These are phyloP conservation scores for Pelobates fuscus DNA, from an alignment of 2,113 vertebrate species.

Conservation along the genomic window DNA sequence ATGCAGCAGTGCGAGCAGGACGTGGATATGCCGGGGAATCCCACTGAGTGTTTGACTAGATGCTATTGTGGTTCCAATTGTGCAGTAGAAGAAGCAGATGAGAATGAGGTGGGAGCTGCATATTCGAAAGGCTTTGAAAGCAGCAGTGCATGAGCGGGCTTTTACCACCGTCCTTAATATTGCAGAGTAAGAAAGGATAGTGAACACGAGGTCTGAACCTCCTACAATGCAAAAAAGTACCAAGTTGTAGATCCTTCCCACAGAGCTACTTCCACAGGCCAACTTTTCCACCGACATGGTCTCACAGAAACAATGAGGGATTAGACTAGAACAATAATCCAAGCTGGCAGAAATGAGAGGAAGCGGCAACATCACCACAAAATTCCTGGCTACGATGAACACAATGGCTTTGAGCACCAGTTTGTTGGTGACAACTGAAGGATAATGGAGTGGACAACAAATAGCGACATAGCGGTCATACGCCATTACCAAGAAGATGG, in stretches of 20 bases:
- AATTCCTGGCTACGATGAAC: slow-evolving; percentile 2
- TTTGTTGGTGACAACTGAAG: slow-evolving; percentile 26
- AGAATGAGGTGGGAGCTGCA: slow-evolving; percentile 40
- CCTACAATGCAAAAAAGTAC: slow-evolving; percentile 17
- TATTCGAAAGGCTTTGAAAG: slow-evolving; percentile 32
- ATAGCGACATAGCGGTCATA: slow-evolving; percentile 35
- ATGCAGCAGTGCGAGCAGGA: slow-evolving; percentile 27
- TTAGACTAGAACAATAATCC: slow-evolving; percentile 25
- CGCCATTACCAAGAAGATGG: slow-evolving; percentile 37
- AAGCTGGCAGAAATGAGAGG: not conserved
- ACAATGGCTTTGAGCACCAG: slow-evolving; percentile 9
- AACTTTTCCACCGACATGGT: slow-evolving; percentile 39
- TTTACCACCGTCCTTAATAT: slow-evolving; percentile 21
- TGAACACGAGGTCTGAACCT: slow-evolving; percentile 24
- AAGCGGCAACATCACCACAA: not conserved
- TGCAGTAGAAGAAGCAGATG: slow-evolving; percentile 38
- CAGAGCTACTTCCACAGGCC: slow-evolving; percentile 12
- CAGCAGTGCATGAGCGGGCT: not conserved
- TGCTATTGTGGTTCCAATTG: slow-evolving; percentile 23
- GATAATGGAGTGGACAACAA: slow-evolving; percentile 24
- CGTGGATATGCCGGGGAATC: slow-evolving; percentile 11
- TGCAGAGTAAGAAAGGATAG: slow-evolving; percentile 12
- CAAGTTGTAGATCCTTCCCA: slow-evolving; percentile 27
- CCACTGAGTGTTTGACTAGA: not conserved
- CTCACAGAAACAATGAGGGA: slow-evolving; percentile 45